Percentiles rank a stretch among this genome's conserved stretches.
Evolutionary conservation across 2,888 invertebrate species (phyloP).

Genomic region (Acheta domesticus): DNA sequence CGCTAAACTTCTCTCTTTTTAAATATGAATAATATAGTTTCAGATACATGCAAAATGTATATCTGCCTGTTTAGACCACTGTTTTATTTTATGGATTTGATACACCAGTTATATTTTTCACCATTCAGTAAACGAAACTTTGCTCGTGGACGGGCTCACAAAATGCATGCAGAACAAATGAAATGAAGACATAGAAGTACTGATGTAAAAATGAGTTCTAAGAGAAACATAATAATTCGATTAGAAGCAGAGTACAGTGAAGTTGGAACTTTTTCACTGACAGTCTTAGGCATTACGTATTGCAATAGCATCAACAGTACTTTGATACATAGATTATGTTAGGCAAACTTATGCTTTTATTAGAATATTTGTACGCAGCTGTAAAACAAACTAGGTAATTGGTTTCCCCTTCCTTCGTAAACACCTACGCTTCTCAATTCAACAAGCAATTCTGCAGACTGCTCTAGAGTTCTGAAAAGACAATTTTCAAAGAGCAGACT

Average conservation of each 20-base stretch:
- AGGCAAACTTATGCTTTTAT: not conserved
- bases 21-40: not conserved
- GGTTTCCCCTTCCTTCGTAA: not conserved
- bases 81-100: not conserved
- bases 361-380: constrained; percentile 9
- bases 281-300: constrained; percentile 11
- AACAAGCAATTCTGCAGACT: no score
- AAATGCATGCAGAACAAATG: not conserved
- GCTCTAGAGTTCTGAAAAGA: not conserved
- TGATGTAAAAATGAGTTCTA: not conserved
- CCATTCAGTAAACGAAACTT: not conserved
- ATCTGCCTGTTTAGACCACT: constrained; percentile 7
- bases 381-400: not conserved
- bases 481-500: not conserved
- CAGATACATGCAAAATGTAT: constrained; percentile 8
- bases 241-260: constrained; percentile 18
- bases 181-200: not conserved
- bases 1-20: not conserved
- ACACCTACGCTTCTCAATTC: not conserved
- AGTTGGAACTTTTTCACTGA: not conserved
- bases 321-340: not conserved
- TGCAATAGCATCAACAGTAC: not conserved
- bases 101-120: not conserved
- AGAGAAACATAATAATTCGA: not conserved
- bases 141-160: not conserved